Evolutionary conservation across 2,113 vertebrate genomes (phyloP).

Genomic region (Irena cyanogastra): DNA sequence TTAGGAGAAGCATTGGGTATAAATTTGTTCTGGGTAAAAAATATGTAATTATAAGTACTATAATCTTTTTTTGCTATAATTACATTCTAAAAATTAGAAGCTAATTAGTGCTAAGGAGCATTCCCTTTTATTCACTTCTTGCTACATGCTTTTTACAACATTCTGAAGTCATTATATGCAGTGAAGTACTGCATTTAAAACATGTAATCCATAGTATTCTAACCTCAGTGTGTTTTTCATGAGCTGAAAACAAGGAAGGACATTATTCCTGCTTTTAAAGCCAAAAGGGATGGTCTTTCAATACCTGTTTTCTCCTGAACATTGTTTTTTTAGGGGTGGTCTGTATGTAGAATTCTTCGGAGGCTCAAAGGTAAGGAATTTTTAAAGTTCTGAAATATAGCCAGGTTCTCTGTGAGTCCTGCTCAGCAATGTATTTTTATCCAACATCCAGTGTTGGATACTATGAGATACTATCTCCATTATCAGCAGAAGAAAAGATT

Average conservation of each 20-base stretch:
- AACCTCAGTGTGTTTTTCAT: neutral
- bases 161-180: neutral
- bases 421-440: neutral
- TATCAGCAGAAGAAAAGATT: neutral
- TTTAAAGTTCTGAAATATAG: neutral
- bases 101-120: neutral
- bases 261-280: neutral
- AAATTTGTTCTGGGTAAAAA: neutral
- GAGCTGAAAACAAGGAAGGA: neutral
- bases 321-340: neutral
- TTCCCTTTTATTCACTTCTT: neutral
- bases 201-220: neutral
- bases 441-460: rapidly evolving
- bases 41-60: neutral
- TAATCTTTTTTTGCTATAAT: neutral
- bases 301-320: neutral
- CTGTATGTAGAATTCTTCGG: neutral
- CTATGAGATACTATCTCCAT: neutral
- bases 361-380: neutral
- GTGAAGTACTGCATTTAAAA: neutral
- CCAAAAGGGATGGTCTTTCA: rapidly evolving
- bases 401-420: neutral
- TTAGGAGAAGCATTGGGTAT: neutral
- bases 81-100: neutral
- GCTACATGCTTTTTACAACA: neutral